Base-by-base conservation (phyloP, 2,113 vertebrate genomes). In the Sinocyclocheilus anshuiensis region DNA sequence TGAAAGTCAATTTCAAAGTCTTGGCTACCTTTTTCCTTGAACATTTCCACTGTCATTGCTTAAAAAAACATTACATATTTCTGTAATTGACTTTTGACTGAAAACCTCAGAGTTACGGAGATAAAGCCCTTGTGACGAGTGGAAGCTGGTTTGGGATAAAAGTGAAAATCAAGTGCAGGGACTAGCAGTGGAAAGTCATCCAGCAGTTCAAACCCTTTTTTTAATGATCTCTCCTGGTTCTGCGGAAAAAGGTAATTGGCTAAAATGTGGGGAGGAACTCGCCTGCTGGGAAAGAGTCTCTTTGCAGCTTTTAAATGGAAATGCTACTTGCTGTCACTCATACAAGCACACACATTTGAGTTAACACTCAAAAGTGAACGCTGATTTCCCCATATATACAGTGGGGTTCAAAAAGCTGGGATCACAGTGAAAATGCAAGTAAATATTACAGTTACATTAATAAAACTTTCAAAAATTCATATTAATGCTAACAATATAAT, bases 191-290 rank as follows among this genome's bases (percentile, higher is more conserved):
- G 69, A 88, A 89, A 90, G 88, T 86, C 72, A 75, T 88, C 63
- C 87, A 81, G 78, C 42, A 83, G 77, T 69, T 74, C 18, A 59
- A 65, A 67, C 84, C 45, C 13, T 45, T 45, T 75, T 82, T 90
- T 90, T 86, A 90, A 88, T 13, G 78, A 89, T 88, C 59, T 45
- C 36, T 83, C 24, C 90, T 87, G 89, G 88, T 55, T 85, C 67
- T 63, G 80, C 82, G 71, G 81, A 75, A 39, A 39, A 89, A 89
- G 86, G 85, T 92, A 94, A 93, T 92, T 93, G 92, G 88, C 86
- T 92, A 82, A 90, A 93, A 92, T 53, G 79, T 92, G 91, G 85
- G 79, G 42, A 84, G 85, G 87, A 71, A 90, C 53, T 89, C 89
- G 88, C 90, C 93, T 90, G 91, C 90, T 91, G 91, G 86, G 81